Evolutionary conservation across 1,140 invertebrate genomes (phyloP).

Genomic region (Holotrichia oblita): DNA sequence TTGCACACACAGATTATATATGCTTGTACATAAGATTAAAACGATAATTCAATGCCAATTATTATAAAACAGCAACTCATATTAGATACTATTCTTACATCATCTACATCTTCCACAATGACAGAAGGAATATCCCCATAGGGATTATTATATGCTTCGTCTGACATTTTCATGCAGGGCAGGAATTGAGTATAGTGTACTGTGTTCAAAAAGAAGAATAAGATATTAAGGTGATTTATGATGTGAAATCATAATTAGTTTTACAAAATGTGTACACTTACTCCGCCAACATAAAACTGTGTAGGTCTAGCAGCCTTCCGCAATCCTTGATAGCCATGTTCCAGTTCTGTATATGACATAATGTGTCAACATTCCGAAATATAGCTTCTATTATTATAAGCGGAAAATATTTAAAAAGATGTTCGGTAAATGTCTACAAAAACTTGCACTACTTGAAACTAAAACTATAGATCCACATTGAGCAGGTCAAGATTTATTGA

Average conservation of each 20-base stretch:
- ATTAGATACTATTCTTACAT: conserved; percentile 5
- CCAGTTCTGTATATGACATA: conserved; percentile 90
- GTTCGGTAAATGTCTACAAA: neutral
- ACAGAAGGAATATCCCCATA: conserved; percentile 58
- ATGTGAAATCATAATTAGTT: neutral
- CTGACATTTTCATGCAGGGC: conserved; percentile 20
- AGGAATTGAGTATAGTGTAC: neutral
- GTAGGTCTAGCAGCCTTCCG: conserved; percentile 67
- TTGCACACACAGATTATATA: too few species aligned
- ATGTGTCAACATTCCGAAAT: conserved; percentile 32
- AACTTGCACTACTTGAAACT: conserved; percentile 32
- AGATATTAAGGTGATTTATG: neutral
- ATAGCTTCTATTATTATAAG: conserved; percentile 49
- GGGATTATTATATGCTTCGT: neutral
- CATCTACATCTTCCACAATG: conserved; percentile 61
- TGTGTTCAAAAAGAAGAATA: conserved; percentile 30
- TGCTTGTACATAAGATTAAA: too few species aligned
- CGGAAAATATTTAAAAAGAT: conserved; percentile 36
- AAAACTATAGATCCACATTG: conserved; percentile 43
- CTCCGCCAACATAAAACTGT: conserved; percentile 68
- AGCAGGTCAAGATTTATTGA: conserved; percentile 52
- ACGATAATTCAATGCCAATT: too few species aligned
- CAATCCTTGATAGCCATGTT: conserved; percentile 87
- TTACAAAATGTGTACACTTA: conserved; percentile 51
- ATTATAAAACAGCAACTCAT: too few species aligned